A percentile compares a stretch with the other conserved stretches of the same genome.
Evolutionary conservation across 2,797 vertebrate genomes (phyloP).

Genomic region (Perodicticus potto): DNA sequence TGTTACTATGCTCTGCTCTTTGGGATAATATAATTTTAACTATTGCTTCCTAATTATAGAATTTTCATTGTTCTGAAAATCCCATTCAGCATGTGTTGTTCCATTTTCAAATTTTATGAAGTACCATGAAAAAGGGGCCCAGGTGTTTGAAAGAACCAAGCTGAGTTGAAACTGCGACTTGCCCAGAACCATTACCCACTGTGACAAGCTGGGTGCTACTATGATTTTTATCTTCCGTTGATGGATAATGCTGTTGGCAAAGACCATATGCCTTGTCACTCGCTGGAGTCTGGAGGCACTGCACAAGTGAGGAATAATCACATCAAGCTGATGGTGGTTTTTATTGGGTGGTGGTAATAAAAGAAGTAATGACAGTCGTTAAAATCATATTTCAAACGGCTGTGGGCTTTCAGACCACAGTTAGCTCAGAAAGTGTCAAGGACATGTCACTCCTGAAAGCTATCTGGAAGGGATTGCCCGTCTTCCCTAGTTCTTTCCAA

Average conservation of each 20-base stretch:
- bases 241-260: slow-evolving; percentile 62
- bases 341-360: slow-evolving; percentile 35
- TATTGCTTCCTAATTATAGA: slow-evolving; percentile 59
- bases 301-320: not conserved
- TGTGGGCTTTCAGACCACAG: slow-evolving; percentile 27
- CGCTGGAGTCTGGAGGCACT: not conserved
- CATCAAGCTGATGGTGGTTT: not conserved
- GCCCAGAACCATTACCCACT: slow-evolving; percentile 43
- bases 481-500: not conserved
- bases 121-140: not conserved
- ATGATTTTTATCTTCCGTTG: slow-evolving; percentile 69
- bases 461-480: not conserved
- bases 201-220: slow-evolving; percentile 52
- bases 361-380: slow-evolving; percentile 46
- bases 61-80: slow-evolving; percentile 71
- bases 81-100: slow-evolving; percentile 55
- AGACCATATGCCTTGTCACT: slow-evolving; percentile 58
- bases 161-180: slow-evolving; percentile 33
- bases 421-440: slow-evolving; percentile 29
- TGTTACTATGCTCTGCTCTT: slow-evolving; percentile 61
- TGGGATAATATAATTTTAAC: slow-evolving; percentile 70
- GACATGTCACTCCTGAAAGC: not conserved
- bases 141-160: slow-evolving; percentile 57
- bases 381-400: slow-evolving; percentile 49
- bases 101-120: slow-evolving; percentile 60